A percentile compares a stretch with the other conserved stretches of the same genome.
phyloP scores from a whole-genome alignment of 2,113 vertebrate species.

The Tachysurus vachellii region DNA sequence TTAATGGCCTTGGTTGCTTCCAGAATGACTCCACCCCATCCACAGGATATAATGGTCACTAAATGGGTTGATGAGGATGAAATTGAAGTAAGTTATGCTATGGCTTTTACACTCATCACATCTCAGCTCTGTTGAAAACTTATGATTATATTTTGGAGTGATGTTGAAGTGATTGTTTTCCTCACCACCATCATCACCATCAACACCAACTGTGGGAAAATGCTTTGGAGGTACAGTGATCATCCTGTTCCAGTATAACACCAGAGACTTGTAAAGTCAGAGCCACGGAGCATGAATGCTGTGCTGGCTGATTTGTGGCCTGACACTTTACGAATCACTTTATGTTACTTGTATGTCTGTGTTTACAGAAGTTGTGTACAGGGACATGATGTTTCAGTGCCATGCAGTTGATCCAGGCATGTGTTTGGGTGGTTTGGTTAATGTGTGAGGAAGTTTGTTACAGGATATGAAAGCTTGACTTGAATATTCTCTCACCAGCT shows the following conservation, averaged over 20 bases:
- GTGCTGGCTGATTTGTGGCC: not conserved
- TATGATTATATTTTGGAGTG: not conserved
- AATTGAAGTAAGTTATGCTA: not conserved
- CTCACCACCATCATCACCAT: not conserved
- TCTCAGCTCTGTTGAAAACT: not conserved
- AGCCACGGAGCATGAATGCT: not conserved
- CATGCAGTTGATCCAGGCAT: not conserved
- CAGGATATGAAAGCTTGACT: constrained; percentile 1
- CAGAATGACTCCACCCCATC: not conserved
- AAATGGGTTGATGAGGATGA: not conserved
- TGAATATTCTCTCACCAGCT: not conserved
- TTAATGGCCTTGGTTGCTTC: not conserved
- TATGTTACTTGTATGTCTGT: not conserved
- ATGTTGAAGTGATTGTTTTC: not conserved
- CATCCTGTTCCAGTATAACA: not conserved
- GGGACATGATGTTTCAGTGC: not conserved
- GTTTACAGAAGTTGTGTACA: not conserved
- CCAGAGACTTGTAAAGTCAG: not conserved
- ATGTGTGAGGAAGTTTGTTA: constrained; percentile 22
- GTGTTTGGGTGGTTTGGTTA: not conserved
- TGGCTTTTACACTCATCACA: not conserved
- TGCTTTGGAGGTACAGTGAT: not conserved
- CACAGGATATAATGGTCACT: not conserved
- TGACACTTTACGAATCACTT: not conserved
- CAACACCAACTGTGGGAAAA: not conserved